Percentiles rank a stretch among this genome's conserved stretches.
Evolutionary conservation across 2,113 vertebrate species (phyloP).

Genomic region (Myotis davidii): DNA sequence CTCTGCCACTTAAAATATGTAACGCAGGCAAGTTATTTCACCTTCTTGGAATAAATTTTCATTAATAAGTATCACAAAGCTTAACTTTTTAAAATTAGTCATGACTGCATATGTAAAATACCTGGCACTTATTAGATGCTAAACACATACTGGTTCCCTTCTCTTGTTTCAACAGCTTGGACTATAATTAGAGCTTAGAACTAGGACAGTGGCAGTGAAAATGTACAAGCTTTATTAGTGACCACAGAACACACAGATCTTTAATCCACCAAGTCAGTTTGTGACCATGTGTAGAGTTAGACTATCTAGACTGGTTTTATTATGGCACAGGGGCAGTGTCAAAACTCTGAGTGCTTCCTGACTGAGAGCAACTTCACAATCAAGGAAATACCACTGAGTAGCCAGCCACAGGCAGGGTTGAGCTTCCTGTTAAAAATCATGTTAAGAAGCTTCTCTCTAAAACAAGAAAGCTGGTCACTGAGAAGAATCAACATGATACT

Average conservation of each 20-base stretch:
- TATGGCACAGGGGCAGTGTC: neutral
- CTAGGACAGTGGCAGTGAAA: neutral
- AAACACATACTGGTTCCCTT: neutral
- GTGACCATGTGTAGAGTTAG: neutral
- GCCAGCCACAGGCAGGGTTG: neutral
- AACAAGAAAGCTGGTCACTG: neutral
- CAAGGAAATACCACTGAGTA: neutral
- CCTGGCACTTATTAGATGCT: neutral
- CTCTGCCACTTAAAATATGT: neutral
- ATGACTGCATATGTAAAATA: neutral
- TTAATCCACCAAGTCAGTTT: neutral
- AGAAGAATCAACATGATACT: neutral
- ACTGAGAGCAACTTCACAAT: neutral
- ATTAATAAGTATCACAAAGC: neutral
- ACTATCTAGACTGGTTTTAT: neutral
- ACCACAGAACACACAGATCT: neutral
- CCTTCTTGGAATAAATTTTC: neutral
- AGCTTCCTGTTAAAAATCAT: neutral
- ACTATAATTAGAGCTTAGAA: constrained; percentile 27
- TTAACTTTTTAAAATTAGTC: neutral
- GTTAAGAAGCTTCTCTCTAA: neutral
- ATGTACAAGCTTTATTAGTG: neutral
- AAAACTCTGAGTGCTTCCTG: neutral
- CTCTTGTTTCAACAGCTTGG: neutral
- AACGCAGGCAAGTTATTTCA: neutral